These are phyloP conservation scores for Patagioenas fasciata DNA, from an alignment of 2,113 vertebrate genomes.

Conservation along the genomic window DNA sequence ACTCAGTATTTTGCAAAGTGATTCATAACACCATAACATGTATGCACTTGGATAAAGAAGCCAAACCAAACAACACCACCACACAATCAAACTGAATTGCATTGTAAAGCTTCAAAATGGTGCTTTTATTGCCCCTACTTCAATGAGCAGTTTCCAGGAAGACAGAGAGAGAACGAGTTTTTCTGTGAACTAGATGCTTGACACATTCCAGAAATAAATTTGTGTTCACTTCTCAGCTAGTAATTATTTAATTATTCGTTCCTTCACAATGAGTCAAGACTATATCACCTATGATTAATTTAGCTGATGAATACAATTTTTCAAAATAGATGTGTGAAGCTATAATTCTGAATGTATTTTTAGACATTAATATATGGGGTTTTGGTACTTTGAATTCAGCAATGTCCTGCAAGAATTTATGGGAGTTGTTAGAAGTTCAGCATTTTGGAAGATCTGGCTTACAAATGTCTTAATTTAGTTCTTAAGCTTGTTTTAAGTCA, in stretches of 20 bases:
- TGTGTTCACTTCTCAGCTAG: background rate
- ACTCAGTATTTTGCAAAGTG: background rate
- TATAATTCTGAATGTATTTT: background rate
- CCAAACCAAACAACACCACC: background rate
- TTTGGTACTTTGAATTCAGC: background rate
- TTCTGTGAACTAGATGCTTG: background rate
- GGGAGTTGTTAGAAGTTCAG: background rate
- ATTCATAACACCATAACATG: background rate
- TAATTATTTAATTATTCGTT: background rate
- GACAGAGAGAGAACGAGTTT: background rate
- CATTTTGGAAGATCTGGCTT: background rate
- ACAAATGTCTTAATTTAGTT: background rate
- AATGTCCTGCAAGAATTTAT: background rate
- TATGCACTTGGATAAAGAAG: rapidly evolving
- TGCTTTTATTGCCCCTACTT: background rate
- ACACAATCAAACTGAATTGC: rapidly evolving
- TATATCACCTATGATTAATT: background rate
- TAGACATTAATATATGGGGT: background rate
- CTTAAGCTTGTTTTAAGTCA: background rate
- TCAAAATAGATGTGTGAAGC: background rate
- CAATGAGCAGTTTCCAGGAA: background rate
- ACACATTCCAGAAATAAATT: background rate
- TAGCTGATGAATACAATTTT: background rate
- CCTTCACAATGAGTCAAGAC: background rate
- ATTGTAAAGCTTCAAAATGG: background rate